phyloP scores from a whole-genome alignment of 2,797 vertebrate genomes.

The Acanthornis magna region DNA sequence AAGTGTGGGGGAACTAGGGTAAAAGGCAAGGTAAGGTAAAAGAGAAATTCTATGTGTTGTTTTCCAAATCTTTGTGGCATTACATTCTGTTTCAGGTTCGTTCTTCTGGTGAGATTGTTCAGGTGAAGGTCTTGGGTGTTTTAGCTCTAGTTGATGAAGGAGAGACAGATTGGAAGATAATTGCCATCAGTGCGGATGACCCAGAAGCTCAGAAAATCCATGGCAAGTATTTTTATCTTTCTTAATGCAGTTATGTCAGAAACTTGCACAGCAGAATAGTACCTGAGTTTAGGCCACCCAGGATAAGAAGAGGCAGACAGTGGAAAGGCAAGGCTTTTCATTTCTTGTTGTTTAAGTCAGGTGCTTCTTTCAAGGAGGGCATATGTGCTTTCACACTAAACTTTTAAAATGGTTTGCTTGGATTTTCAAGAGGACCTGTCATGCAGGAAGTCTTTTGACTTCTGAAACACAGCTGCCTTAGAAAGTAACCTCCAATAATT shows the following conservation, averaged over 20 bases:
- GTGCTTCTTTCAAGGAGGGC: neutral
- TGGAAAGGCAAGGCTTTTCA: neutral
- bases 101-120: constrained; percentile 86
- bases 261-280: neutral
- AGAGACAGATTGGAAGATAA: constrained; percentile 97
- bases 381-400: neutral
- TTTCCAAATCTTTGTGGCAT: neutral
- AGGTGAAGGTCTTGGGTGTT: constrained; percentile 90
- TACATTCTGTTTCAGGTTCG: constrained; percentile 79
- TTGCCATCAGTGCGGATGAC: constrained; percentile 89
- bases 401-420: neutral
- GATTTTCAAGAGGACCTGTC: neutral
- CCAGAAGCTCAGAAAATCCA: constrained; percentile 87
- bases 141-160: constrained; percentile 93
- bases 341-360: neutral
- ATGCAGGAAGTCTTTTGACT: neutral
- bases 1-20: neutral
- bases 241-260: neutral
- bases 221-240: constrained; percentile 73
- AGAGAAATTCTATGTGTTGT: neutral
- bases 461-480: neutral
- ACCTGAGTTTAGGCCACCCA: neutral
- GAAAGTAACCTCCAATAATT: neutral
- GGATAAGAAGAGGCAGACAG: neutral
- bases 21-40: neutral